Evolutionary conservation across 2,113 vertebrate genomes (phyloP), one percentile per base, ranked within the genome.

Genomic region (Gopherus evgoodei): DNA sequence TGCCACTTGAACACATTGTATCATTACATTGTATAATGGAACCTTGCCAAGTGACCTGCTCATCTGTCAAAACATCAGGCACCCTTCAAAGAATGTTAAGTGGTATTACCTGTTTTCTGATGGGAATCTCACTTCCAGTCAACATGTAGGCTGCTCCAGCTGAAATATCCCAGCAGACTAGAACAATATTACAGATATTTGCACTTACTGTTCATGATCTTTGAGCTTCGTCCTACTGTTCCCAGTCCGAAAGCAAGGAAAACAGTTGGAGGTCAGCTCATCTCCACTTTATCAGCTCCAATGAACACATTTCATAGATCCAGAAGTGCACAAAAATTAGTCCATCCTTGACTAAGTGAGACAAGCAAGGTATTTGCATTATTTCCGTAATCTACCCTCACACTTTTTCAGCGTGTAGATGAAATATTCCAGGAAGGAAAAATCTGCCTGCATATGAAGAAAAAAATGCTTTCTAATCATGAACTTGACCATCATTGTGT

Each of bases 31-130:
- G 16, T 42, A 72, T 75, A 42, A 87, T 2, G 47, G 89, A 91
- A 75, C 72, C 53, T 88, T 49, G 62, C 22, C 75, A 90, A 44
- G 16, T 84, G 83, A 88, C 16, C 44, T 79, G 44, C 38, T 83
- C 57, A 65, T 1, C n/a, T 65, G 72, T 78, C 85, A 94, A 94
- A 93, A 87, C 54, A 92, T 49, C 47, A 90, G 8, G 12, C 44
- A 82, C 56, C 35, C 88, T 93, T 90, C 62, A 91, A 80, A 87
- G 87, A 89, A 92, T 79, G 81, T 83, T 88, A 88, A 76, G 79
- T 8, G 8, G 10, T 25, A 22, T 13, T 54, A 84, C 31, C 83
- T 75, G 9, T 88, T 90, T 91, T 90, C 49, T 76, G 52, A 81
- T 24, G 54, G n/a, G 22, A 94, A 95, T 76, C 42, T 56, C 17